Evolutionary conservation across 1,140 invertebrate species (phyloP).

Genomic region (Brachionus paranguensis): DNA sequence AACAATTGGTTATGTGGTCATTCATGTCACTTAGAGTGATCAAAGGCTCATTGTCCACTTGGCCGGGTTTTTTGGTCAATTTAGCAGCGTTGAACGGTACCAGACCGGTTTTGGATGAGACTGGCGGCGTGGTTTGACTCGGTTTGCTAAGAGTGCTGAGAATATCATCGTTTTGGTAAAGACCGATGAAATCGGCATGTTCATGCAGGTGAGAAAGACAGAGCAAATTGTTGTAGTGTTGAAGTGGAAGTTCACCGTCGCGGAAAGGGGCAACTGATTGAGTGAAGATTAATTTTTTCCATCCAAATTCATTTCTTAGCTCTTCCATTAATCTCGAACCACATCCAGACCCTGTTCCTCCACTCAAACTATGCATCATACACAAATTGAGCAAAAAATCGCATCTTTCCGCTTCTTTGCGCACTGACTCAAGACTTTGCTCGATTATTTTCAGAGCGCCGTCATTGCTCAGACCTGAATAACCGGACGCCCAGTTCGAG

Average conservation of each 20-base stretch:
- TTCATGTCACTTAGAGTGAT: not conserved
- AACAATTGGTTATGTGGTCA: not conserved
- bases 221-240: conserved; percentile 35
- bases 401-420: conserved; percentile 62
- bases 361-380: conserved; percentile 61
- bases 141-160: not conserved
- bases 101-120: not conserved
- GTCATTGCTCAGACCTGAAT: conserved; percentile 59
- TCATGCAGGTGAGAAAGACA: conserved; percentile 26
- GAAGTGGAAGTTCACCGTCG: conserved; percentile 18
- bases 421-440: conserved; percentile 55
- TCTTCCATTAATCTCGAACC: conserved; percentile 61
- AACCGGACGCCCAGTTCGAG: conserved; percentile 68
- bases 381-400: conserved; percentile 66
- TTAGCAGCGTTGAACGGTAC: not conserved
- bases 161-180: conserved; percentile 34
- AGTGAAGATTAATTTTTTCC: not conserved
- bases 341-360: conserved; percentile 58
- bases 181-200: not conserved
- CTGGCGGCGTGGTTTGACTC: not conserved
- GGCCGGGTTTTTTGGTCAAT: not conserved
- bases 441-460: conserved; percentile 60
- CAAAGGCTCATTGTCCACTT: not conserved
- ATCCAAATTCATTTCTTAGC: conserved; percentile 12
- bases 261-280: conserved; percentile 34